Conservation (phyloP, 53 echinoderm and acorn worm species). For the Echinometra lucunter region DNA sequence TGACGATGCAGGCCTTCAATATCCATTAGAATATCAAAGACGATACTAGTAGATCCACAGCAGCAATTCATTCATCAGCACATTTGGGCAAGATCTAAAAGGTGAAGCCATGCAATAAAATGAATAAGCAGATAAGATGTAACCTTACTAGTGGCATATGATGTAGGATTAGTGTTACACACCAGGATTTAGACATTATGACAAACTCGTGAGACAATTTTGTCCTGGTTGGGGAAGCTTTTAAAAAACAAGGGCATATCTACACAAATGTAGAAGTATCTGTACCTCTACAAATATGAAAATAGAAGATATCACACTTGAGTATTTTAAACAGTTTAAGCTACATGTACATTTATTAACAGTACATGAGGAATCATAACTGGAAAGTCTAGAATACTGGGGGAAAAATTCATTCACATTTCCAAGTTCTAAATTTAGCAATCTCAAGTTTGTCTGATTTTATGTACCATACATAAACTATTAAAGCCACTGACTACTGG, state of each 20-base stretch:
- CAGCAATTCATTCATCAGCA: neutral
- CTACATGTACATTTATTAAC: neutral
- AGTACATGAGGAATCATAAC: too few species aligned
- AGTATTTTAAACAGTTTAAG: too few species aligned
- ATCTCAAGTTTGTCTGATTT: neutral
- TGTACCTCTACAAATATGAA: too few species aligned
- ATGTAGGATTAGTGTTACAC: neutral
- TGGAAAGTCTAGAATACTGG: neutral
- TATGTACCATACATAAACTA: neutral
- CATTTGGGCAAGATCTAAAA: neutral
- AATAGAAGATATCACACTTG: too few species aligned
- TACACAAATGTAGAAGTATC: neutral
- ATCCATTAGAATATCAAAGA: neutral
- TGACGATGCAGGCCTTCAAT: neutral
- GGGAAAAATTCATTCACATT: neutral
- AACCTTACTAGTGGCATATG: slow-evolving; percentile 4
- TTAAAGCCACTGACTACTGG: neutral
- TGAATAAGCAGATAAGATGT: neutral
- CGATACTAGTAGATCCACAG: neutral
- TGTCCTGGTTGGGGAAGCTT: neutral
- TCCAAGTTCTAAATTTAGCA: neutral
- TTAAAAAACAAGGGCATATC: neutral
- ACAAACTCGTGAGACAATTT: slow-evolving; percentile 25
- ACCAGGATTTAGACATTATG: slow-evolving; percentile 21
- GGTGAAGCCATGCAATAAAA: neutral